phyloP scores from a whole-genome alignment of 2,113 vertebrate species.

The Gobius niger region DNA sequence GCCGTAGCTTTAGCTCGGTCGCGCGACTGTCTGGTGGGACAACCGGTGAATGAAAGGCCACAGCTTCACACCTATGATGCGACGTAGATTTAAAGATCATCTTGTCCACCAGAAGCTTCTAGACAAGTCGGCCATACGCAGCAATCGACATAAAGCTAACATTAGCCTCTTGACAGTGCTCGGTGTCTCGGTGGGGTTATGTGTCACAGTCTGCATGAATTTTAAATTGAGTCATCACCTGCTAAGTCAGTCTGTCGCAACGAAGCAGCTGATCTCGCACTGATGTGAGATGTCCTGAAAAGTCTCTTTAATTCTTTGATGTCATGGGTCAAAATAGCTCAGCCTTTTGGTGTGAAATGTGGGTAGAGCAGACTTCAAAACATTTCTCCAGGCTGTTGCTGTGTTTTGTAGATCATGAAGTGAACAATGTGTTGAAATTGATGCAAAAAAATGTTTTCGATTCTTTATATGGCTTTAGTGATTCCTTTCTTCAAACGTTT shows the following conservation, averaged over 20 bases:
- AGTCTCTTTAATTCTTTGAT: neutral
- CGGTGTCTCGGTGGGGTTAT: slow-evolving; percentile 7
- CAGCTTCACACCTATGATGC: neutral
- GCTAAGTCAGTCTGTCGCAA: neutral
- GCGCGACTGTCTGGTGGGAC: neutral
- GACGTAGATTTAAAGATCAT: neutral
- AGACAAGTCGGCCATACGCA: slow-evolving; percentile 22
- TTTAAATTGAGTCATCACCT: neutral
- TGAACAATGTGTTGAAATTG: neutral
- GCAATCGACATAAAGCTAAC: slow-evolving; percentile 34
- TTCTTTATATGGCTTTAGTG: neutral
- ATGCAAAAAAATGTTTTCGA: neutral
- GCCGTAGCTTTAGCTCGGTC: slow-evolving; percentile 21
- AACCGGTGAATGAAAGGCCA: neutral
- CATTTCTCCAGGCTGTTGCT: neutral
- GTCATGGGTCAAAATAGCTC: neutral
- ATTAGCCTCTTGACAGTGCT: slow-evolving; percentile 23
- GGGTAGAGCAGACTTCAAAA: neutral
- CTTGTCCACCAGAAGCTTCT: slow-evolving; percentile 30
- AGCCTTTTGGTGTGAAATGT: neutral
- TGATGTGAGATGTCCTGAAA: neutral
- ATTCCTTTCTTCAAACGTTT: slow-evolving; percentile 10
- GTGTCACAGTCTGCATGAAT: slow-evolving; percentile 6
- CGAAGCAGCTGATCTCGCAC: neutral
- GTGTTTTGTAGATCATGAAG: neutral